Evolutionary conservation across 2,113 vertebrate genomes (phyloP).

Genomic region (Corydoras maculifer): DNA sequence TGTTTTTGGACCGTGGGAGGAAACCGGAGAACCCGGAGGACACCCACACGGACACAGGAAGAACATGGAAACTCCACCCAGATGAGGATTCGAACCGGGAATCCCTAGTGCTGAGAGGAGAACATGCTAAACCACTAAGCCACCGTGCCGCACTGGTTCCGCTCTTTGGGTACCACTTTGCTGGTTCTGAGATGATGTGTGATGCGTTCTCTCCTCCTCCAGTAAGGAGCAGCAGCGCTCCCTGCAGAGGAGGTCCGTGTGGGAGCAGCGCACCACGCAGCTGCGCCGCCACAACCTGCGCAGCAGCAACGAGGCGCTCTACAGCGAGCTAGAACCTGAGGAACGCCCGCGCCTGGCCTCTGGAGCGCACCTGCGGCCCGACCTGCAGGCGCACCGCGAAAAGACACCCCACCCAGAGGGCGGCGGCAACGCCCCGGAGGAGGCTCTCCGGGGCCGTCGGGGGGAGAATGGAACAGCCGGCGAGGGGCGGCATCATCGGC

Average conservation of each 20-base stretch:
- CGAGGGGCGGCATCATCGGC: slow-evolving; percentile 57
- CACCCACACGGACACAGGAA: too few species aligned
- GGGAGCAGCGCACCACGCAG: slow-evolving; percentile 95
- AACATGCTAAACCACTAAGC: too few species aligned
- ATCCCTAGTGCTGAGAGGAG: too few species aligned
- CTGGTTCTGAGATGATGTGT: background rate
- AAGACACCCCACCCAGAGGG: slow-evolving; percentile 38
- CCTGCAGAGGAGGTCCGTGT: slow-evolving; percentile 82
- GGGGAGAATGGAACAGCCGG: slow-evolving; percentile 57
- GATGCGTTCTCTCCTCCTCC: slow-evolving; percentile 20
- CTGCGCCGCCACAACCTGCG: slow-evolving; percentile 86
- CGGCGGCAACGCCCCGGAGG: slow-evolving; percentile 32
- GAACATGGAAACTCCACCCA: too few species aligned
- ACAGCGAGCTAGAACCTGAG: slow-evolving; percentile 86
- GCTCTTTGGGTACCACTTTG: too few species aligned
- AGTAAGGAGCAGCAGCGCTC: slow-evolving; percentile 86
- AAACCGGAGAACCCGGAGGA: too few species aligned
- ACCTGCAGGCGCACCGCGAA: slow-evolving; percentile 88
- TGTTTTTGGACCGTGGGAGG: too few species aligned
- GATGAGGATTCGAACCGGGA: too few species aligned
- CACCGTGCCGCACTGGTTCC: too few species aligned
- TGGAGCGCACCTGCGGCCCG: slow-evolving; percentile 78
- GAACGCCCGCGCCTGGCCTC: slow-evolving; percentile 75
- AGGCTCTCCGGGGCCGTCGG: slow-evolving; percentile 65
- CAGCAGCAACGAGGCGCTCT: slow-evolving; percentile 85